Conservation (phyloP, 1,140 invertebrate genomes). For the Polypedilum pembai region DNA sequence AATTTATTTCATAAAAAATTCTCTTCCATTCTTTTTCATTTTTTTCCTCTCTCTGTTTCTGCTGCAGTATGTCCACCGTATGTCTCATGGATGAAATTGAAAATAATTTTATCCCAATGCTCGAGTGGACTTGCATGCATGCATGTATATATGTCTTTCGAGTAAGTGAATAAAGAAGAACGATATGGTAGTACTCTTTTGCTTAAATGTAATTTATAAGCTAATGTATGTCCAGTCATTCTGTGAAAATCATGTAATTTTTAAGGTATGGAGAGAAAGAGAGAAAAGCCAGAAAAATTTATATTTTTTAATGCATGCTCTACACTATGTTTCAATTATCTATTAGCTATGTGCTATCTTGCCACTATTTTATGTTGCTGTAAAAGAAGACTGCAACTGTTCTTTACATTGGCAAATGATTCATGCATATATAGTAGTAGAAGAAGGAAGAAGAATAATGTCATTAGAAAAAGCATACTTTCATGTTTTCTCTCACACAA, state of each 20-base stretch:
- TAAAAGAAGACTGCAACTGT: background rate
- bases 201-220: conserved; percentile 18
- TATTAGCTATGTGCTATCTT: background rate
- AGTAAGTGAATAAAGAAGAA: background rate
- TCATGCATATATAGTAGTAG: background rate
- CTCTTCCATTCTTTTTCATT: background rate
- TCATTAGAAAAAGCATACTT: background rate
- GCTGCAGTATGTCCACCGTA: background rate
- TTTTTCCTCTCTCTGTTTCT: background rate
- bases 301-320: conserved; percentile 23
- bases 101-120: background rate
- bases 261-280: background rate
- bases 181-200: background rate
- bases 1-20: background rate
- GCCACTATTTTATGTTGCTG: background rate
- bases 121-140: background rate
- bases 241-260: conserved; percentile 21
- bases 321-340: conserved; percentile 28
- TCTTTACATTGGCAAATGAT: background rate
- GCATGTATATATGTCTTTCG: background rate
- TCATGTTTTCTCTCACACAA: background rate
- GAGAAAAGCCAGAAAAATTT: background rate
- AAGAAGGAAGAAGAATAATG: background rate
- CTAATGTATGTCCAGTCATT: conserved; percentile 18
- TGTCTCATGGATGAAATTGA: background rate